These are phyloP conservation scores for Agrypnia vestita DNA, from an alignment of 1,140 invertebrate species.

Conservation along the genomic window DNA sequence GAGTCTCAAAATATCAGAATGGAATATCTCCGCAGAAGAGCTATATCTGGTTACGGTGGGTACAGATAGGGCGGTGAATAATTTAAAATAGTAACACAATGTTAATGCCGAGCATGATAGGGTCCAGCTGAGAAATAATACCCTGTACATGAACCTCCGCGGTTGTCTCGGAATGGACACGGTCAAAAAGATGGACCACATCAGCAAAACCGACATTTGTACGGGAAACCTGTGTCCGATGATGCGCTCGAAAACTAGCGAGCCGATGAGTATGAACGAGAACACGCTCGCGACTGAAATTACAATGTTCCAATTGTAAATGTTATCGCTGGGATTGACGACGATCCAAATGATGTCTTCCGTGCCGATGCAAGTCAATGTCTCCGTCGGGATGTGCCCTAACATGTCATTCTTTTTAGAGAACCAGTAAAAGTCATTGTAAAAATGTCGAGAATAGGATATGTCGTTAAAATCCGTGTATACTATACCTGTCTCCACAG, in stretches of 20 bases:
- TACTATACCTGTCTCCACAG: neutral
- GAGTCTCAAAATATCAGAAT: neutral
- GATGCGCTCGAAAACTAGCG: neutral
- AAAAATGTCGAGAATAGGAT: neutral
- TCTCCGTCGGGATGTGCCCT: neutral
- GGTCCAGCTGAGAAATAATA: neutral
- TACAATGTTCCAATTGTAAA: neutral
- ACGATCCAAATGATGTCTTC: neutral
- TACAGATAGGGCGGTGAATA: neutral
- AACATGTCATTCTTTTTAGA: neutral
- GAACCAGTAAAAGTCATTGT: neutral
- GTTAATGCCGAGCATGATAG: neutral
- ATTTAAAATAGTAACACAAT: neutral
- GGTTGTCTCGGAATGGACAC: conserved; percentile 9
- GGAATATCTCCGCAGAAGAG: neutral
- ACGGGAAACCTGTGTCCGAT: neutral
- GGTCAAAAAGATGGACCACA: conserved; percentile 29
- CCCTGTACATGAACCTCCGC: neutral
- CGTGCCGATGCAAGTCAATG: neutral
- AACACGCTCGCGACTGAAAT: neutral
- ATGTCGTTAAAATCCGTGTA: neutral
- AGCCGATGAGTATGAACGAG: neutral
- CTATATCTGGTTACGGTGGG: neutral
- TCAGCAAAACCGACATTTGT: neutral
- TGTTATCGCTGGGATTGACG: neutral